Evolutionary conservation across 2,113 vertebrate genomes (phyloP).

Genomic region (Dipodomys ordii): DNA sequence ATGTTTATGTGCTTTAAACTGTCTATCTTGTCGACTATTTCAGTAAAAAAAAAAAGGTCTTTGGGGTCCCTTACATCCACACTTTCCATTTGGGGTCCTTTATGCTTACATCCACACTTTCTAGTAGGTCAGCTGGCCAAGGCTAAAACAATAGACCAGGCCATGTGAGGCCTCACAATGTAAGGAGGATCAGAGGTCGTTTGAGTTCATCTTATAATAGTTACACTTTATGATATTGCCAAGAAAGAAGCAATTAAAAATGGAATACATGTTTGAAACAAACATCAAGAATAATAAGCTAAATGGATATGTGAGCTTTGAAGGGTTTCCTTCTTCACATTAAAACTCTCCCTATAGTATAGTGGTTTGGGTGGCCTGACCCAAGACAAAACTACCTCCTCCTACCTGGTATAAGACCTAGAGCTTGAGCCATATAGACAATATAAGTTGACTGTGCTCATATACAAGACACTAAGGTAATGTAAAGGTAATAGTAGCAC

Average conservation of each 20-base stretch:
- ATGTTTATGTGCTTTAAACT: background rate
- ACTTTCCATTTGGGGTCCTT: background rate
- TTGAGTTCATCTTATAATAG: background rate
- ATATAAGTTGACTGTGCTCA: background rate
- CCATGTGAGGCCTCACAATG: background rate
- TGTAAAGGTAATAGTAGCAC: background rate
- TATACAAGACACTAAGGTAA: background rate
- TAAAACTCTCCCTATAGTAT: background rate
- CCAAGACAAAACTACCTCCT: background rate
- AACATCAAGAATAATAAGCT: background rate
- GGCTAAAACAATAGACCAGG: background rate
- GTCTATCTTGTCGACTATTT: background rate
- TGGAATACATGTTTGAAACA: background rate
- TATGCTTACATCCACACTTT: background rate
- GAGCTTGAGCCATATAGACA: background rate
- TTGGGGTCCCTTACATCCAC: background rate
- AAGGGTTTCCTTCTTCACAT: background rate
- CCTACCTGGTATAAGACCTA: background rate
- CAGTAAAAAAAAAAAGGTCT: background rate
- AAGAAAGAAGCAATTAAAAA: background rate
- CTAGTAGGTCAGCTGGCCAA: background rate
- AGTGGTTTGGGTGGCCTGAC: background rate
- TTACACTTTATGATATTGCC: background rate
- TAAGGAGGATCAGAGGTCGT: background rate
- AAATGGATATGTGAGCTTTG: background rate